A percentile compares a stretch with the other conserved stretches of the same genome.
Conservation (phyloP, 2,113 vertebrate species). For the Electrona antarctica region DNA sequence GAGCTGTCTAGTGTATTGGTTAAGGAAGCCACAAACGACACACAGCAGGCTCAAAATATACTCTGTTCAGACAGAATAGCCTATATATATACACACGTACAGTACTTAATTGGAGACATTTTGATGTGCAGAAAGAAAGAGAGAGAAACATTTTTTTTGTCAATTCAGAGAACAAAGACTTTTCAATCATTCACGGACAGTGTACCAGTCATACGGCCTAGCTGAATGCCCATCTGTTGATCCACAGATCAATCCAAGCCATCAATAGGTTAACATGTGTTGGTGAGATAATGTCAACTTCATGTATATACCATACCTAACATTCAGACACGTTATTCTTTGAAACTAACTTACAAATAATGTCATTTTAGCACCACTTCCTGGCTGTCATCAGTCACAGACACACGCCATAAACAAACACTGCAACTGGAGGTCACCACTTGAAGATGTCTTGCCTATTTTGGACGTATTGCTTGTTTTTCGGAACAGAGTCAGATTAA, state of each 20-base stretch:
- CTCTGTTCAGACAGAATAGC: too few species aligned
- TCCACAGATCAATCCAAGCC: slow-evolving; percentile 61
- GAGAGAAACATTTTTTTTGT: slow-evolving; percentile 41
- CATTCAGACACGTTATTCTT: not conserved
- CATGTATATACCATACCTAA: slow-evolving; percentile 20
- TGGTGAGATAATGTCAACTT: slow-evolving; percentile 26
- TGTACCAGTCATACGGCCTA: slow-evolving; percentile 39
- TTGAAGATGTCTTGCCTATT: slow-evolving; percentile 28
- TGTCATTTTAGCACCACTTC: slow-evolving; percentile 34
- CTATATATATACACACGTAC: too few species aligned
- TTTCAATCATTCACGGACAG: not conserved
- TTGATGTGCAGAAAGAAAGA: not conserved
- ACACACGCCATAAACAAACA: slow-evolving; percentile 6
- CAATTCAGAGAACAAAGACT: slow-evolving; percentile 35
- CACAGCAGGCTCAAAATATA: too few species aligned
- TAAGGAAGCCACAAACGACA: too few species aligned
- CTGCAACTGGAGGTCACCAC: not conserved
- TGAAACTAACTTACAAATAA: not conserved
- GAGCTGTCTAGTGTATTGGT: not conserved
- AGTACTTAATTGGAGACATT: too few species aligned
- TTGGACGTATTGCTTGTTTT: not conserved
- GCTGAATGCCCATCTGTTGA: slow-evolving; percentile 64
- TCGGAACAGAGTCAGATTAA: not conserved
- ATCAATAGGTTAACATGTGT: slow-evolving; percentile 51
- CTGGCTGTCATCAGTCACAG: slow-evolving; percentile 29